Evolutionary conservation across 2,797 vertebrate genomes (phyloP).

Genomic region (Apodemus agrarius): DNA sequence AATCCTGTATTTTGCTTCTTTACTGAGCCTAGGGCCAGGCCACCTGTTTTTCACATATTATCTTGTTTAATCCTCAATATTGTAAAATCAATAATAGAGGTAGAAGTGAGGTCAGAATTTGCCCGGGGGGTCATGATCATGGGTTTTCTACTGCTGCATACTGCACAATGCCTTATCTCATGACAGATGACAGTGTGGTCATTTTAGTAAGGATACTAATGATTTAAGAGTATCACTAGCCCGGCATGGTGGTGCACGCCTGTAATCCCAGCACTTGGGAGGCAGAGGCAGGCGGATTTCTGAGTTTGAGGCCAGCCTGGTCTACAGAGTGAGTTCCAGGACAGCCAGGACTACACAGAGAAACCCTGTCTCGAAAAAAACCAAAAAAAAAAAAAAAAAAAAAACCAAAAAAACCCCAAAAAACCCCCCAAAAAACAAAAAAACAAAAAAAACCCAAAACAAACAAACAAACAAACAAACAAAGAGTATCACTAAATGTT

Average conservation of each 20-base stretch:
- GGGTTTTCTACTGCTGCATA: not conserved
- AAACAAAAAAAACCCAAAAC: too few relatives aligned
- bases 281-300: too few relatives aligned
- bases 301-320: too few relatives aligned
- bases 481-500: slow-evolving; percentile 53
- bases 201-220: slow-evolving; percentile 50
- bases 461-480: too few relatives aligned
- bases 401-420: too few relatives aligned
- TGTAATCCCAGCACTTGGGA: too few relatives aligned
- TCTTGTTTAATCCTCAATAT: slow-evolving; percentile 54
- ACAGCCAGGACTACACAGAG: too few relatives aligned
- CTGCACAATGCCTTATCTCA: not conserved
- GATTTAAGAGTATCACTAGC: slow-evolving; percentile 46
- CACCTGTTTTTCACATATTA: not conserved
- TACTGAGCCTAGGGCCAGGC: not conserved
- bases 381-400: too few relatives aligned
- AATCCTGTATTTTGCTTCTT: slow-evolving; percentile 57
- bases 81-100: slow-evolving; percentile 26
- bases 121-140: not conserved
- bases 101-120: slow-evolving; percentile 60
- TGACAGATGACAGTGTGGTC: not conserved
- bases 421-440: too few relatives aligned
- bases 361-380: too few relatives aligned
- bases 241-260: too few relatives aligned
- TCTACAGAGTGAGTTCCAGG: too few relatives aligned